phyloP scores from a whole-genome alignment of 2,888 invertebrate species.

The Orchesellides sinensis region DNA sequence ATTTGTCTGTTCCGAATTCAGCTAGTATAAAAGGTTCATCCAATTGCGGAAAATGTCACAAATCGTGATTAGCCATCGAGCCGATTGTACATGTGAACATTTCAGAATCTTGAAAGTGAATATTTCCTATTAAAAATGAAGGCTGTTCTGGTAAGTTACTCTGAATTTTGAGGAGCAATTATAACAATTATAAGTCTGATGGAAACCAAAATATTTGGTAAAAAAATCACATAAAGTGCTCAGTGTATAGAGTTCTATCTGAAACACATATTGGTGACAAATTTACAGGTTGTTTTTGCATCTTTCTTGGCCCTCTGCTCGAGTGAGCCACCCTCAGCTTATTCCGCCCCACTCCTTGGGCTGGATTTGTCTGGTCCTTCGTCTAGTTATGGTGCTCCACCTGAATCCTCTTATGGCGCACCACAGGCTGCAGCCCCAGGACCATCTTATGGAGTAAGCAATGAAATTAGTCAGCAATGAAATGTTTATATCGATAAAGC shows the following conservation, averaged over 20 bases:
- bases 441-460: not conserved
- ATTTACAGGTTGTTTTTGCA: conserved; percentile 36
- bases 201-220: not conserved
- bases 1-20: not conserved
- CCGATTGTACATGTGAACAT: conserved; percentile 9
- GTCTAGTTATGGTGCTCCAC: conserved; percentile 49
- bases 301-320: conserved; percentile 46
- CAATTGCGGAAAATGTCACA: conserved; percentile 21
- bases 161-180: not conserved
- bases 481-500: too few species aligned
- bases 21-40: conserved; percentile 29
- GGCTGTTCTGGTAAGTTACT: conserved; percentile 54
- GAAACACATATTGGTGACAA: not conserved
- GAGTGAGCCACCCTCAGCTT: conserved; percentile 44
- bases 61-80: conserved; percentile 13
- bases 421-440: not conserved
- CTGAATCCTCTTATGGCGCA: not conserved
- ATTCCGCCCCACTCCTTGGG: conserved; percentile 34
- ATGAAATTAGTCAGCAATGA: too few species aligned
- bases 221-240: not conserved
- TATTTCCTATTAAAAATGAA: conserved; percentile 43
- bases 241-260: not conserved
- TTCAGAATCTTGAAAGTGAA: not conserved
- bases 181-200: too few species aligned
- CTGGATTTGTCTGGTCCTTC: conserved; percentile 1